Evolutionary conservation across 2,888 invertebrate species (phyloP).

Genomic region (Ectemnius cavifrons): DNA sequence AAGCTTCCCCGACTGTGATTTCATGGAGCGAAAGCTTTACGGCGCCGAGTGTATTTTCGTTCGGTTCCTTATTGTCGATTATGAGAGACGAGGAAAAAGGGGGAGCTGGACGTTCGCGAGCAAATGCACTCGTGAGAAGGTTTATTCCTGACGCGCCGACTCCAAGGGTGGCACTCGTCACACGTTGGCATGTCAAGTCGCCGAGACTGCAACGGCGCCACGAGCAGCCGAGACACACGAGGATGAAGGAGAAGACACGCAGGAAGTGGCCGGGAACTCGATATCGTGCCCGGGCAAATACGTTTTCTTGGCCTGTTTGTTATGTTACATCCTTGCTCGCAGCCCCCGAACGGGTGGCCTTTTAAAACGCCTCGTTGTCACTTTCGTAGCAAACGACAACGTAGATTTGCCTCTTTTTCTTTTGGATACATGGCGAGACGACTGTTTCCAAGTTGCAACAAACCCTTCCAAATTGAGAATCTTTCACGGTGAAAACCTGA

Average conservation of each 20-base stretch:
- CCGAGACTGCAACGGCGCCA: constrained; percentile 62
- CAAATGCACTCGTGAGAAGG: constrained; percentile 65
- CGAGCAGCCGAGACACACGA: constrained; percentile 28
- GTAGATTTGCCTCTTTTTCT: constrained; percentile 3
- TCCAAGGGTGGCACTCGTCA: constrained; percentile 67
- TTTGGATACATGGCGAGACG: background rate
- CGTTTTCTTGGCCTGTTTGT: constrained; percentile 67
- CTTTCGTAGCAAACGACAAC: constrained; percentile 30
- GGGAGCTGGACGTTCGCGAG: constrained; percentile 44
- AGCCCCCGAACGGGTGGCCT: constrained; percentile 61
- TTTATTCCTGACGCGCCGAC: constrained; percentile 63
- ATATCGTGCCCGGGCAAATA: constrained; percentile 67
- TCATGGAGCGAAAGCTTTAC: no score
- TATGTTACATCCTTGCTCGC: constrained; percentile 65
- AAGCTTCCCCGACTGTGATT: background rate
- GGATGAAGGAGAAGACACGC: constrained; percentile 55
- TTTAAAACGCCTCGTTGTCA: constrained; percentile 60
- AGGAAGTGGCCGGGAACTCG: constrained; percentile 71
- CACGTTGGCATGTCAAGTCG: constrained; percentile 60
- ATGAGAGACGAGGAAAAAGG: constrained; percentile 15
- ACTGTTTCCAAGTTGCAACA: no score
- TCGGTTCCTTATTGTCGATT: constrained; percentile 24
- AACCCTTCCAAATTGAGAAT: no score
- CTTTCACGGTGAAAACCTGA: no score
- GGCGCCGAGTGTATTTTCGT: constrained; percentile 38